Conservation (phyloP, 2,113 vertebrate species). For the Eira barbara region DNA sequence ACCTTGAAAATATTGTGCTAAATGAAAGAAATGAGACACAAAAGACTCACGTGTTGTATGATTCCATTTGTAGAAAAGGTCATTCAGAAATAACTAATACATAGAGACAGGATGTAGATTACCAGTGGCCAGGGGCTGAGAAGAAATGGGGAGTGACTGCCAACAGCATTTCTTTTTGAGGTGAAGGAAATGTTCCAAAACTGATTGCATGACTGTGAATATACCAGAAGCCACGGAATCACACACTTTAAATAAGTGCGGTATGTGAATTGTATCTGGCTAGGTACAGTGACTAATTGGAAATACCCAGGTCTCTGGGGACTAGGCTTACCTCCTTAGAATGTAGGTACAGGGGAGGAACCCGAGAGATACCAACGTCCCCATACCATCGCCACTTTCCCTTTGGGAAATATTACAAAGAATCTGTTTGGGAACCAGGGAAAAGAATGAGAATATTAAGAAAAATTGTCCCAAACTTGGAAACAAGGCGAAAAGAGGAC, state of each 20-base stretch:
- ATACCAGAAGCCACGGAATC: background rate
- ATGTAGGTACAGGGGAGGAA: background rate
- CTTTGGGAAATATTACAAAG: background rate
- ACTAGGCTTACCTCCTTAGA: background rate
- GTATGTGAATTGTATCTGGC: background rate
- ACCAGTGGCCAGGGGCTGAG: background rate
- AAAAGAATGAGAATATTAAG: background rate
- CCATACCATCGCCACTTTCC: background rate
- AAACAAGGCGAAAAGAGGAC: background rate
- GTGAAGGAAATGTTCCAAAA: constrained; percentile 15
- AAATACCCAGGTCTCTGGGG: background rate
- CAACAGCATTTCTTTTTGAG: background rate
- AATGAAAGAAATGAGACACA: background rate
- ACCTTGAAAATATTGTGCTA: background rate
- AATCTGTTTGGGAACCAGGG: background rate
- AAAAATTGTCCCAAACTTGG: background rate
- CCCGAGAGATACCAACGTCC: background rate
- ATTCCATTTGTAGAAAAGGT: constrained; percentile 9
- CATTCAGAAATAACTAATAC: background rate
- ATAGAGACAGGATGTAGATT: background rate
- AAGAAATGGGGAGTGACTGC: background rate
- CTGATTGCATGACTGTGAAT: background rate
- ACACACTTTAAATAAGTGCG: background rate
- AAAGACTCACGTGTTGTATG: background rate
- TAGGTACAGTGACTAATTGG: background rate